These are phyloP conservation scores for Bubo scandiacus DNA, from an alignment of 2,113 vertebrate species.

Conservation along the genomic window DNA sequence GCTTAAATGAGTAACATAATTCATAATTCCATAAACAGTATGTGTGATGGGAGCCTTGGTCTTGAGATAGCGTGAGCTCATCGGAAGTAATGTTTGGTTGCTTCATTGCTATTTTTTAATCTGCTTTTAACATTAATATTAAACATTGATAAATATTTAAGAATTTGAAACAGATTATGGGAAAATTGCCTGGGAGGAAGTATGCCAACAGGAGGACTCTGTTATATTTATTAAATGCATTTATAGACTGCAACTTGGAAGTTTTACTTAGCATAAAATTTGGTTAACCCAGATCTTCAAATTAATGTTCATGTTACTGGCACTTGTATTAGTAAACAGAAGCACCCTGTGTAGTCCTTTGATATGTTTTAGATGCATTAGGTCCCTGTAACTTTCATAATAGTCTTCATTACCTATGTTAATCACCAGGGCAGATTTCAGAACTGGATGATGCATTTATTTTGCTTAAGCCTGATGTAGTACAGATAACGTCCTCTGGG, in stretches of 20 bases:
- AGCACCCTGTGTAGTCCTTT: not conserved
- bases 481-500: not conserved
- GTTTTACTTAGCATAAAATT: not conserved
- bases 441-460: not conserved
- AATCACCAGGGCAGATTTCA: not conserved
- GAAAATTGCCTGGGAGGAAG: slow-evolving; percentile 1
- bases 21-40: not conserved
- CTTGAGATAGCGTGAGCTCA: not conserved
- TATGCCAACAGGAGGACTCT: not conserved
- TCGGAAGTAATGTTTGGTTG: not conserved
- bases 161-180: not conserved
- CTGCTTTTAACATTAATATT: slow-evolving; percentile 39
- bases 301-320: not conserved
- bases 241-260: not conserved
- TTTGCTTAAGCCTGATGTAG: not conserved
- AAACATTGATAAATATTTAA: slow-evolving; percentile 49
- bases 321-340: not conserved
- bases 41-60: not conserved
- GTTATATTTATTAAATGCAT: not conserved
- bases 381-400: not conserved
- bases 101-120: slow-evolving; percentile 8
- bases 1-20: not conserved
- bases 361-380: not conserved
- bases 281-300: not conserved
- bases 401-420: not conserved